These are phyloP conservation scores for Palythoa heliodiscus DNA, from an alignment of 92 coral and sea anemone species.

Conservation along the genomic window DNA sequence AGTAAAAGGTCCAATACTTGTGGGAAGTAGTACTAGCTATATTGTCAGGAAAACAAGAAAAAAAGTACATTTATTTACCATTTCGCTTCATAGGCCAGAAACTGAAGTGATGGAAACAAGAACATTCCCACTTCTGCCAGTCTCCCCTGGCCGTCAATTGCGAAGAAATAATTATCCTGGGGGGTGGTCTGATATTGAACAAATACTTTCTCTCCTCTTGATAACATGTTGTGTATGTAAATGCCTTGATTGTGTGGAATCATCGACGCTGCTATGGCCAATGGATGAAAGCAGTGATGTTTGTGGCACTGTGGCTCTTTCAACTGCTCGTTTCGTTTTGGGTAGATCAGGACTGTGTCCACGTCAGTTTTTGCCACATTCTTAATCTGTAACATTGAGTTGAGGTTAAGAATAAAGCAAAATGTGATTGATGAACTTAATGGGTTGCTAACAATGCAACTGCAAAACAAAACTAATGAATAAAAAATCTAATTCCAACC, in stretches of 20 bases:
- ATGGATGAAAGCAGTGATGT: conserved; percentile 81
- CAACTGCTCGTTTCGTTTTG: conserved; percentile 63
- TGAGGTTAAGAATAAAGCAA: background rate
- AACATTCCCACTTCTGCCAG: conserved; percentile 93
- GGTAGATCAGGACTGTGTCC: conserved; percentile 69
- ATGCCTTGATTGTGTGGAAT: conserved; percentile 77
- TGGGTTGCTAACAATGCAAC: background rate
- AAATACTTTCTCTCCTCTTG: conserved; percentile 60
- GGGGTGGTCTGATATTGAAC: conserved; percentile 89
- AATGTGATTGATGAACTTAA: background rate
- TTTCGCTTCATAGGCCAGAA: conserved; percentile 95
- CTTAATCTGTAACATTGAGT: conserved; percentile 51
- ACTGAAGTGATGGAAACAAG: conserved; percentile 90
- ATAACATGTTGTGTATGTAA: conserved; percentile 64
- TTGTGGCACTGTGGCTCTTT: conserved; percentile 73
- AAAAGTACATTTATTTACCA: conserved; percentile 61
- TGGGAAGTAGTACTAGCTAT: no score
- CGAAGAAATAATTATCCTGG: conserved; percentile 93
- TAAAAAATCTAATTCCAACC: no score
- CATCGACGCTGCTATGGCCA: conserved; percentile 85
- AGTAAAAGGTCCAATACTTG: no score
- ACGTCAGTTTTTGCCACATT: conserved; percentile 77
- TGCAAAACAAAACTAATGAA: no score
- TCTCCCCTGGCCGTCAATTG: conserved; percentile 91
- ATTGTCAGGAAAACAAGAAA: background rate